These are phyloP conservation scores for Meta bourneti DNA, from an alignment of 2,888 invertebrate genomes.

Conservation along the genomic window DNA sequence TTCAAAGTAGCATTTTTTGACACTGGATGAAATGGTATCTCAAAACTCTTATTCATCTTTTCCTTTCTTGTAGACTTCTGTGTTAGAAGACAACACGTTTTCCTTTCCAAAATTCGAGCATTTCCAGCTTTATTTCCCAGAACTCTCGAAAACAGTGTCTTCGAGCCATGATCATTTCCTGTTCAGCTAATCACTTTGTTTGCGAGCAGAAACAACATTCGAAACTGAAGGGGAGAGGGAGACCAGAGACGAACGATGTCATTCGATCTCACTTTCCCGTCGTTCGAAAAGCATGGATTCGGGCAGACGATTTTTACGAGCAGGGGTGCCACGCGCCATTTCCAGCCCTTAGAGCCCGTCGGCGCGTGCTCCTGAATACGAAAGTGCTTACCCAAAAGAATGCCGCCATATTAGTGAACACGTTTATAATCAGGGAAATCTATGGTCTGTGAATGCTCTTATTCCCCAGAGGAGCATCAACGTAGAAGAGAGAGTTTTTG, in stretches of 20 bases:
- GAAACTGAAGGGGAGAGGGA: background rate
- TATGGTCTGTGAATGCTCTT: no score
- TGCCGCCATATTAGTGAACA: slow-evolving; percentile 61
- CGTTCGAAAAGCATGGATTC: slow-evolving; percentile 32
- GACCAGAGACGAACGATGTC: slow-evolving; percentile 48
- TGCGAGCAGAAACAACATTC: background rate
- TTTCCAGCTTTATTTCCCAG: background rate
- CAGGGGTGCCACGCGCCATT: slow-evolving; percentile 70
- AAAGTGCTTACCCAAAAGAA: slow-evolving; percentile 22
- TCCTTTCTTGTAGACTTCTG: no score
- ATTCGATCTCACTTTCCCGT: slow-evolving; percentile 28
- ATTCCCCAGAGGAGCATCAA: no score
- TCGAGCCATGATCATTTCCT: background rate
- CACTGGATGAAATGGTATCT: no score
- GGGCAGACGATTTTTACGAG: slow-evolving; percentile 48
- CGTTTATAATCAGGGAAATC: background rate
- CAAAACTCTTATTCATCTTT: no score
- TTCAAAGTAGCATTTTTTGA: no score
- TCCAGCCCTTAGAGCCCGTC: slow-evolving; percentile 18
- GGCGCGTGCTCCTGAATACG: slow-evolving; percentile 70
- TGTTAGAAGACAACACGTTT: no score
- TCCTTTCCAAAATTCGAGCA: no score
- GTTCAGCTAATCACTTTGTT: slow-evolving; percentile 43
- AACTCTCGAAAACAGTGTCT: background rate
- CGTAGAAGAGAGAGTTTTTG: no score